These are phyloP conservation scores for Procavia capensis DNA, from an alignment of 2,113 vertebrate genomes.

Conservation along the genomic window DNA sequence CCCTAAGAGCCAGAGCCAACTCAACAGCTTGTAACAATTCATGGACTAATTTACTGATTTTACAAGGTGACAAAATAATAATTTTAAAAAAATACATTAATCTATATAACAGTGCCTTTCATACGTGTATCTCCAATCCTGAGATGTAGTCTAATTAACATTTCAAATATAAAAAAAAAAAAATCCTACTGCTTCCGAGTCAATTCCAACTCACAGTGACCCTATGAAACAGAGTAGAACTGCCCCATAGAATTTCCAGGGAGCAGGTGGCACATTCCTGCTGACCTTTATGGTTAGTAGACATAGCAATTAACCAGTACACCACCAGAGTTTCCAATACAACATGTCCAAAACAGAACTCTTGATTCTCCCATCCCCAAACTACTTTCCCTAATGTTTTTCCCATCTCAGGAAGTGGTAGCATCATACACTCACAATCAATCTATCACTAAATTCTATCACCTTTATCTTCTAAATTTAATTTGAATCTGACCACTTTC, in stretches of 20 bases:
- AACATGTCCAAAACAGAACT: not conserved
- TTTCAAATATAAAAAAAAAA: conserved; percentile 36
- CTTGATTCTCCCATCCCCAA: not conserved
- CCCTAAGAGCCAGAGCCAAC: no score
- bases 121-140: not conserved
- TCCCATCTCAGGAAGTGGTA: not conserved
- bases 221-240: no score
- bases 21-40: not conserved
- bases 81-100: not conserved
- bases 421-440: not conserved
- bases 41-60: not conserved
- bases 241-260: no score
- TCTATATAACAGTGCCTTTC: not conserved
- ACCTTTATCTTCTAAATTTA: no score
- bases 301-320: no score
- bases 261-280: no score
- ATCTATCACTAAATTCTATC: not conserved
- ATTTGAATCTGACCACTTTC: no score
- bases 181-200: no score
- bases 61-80: not conserved
- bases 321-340: conserved; percentile 33
- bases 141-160: not conserved
- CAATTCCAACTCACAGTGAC: no score
- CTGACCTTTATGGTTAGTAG: no score
- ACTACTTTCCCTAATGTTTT: not conserved